These are phyloP conservation scores for Hecatera dysodea DNA, from an alignment of 2,888 invertebrate species.

Conservation along the genomic window DNA sequence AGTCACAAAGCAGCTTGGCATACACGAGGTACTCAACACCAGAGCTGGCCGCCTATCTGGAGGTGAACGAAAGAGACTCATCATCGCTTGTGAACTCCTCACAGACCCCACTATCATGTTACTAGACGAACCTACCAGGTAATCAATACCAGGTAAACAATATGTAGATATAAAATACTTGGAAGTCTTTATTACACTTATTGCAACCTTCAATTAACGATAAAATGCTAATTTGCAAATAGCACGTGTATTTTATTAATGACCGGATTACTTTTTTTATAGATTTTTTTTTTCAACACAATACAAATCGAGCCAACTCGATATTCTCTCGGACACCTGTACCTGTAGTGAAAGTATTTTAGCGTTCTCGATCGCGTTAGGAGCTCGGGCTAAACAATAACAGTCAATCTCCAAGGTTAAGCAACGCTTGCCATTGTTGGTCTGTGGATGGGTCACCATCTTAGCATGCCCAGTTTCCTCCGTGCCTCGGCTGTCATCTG, in stretches of 20 bases:
- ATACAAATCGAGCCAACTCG: neutral
- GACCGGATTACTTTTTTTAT: neutral
- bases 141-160: conserved; percentile 53
- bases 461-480: too few relatives aligned
- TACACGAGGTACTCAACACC: conserved; percentile 93
- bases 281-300: neutral
- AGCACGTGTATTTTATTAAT: neutral
- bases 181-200: neutral
- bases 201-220: neutral
- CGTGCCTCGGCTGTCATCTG: too few relatives aligned
- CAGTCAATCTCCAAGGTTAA: too few relatives aligned
- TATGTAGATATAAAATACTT: neutral
- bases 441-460: too few relatives aligned
- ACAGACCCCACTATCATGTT: conserved; percentile 98
- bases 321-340: too few relatives aligned
- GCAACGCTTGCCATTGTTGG: too few relatives aligned
- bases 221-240: neutral
- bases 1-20: conserved; percentile 94
- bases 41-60: conserved; percentile 95
- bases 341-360: too few relatives aligned
- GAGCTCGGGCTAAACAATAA: too few relatives aligned
- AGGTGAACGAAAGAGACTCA: conserved; percentile 96
- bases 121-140: conserved; percentile 98
- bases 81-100: conserved; percentile 97
- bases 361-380: too few relatives aligned